phyloP scores from a whole-genome alignment of 2,888 invertebrate species.

The Lochmaea capreae region DNA sequence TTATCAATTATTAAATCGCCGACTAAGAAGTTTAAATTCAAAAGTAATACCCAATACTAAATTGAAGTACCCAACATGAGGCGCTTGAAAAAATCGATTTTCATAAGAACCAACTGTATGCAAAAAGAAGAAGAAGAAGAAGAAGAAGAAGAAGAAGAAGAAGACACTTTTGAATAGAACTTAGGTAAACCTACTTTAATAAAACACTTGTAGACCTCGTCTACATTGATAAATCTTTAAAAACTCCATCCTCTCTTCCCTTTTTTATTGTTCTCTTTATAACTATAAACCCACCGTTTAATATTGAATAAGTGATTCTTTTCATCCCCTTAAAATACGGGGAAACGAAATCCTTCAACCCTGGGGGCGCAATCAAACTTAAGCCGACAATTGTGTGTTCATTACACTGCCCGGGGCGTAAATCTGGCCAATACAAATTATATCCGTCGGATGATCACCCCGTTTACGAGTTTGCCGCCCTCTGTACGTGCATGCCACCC shows the following conservation, averaged over 20 bases:
- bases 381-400: conserved; percentile 68
- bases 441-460: conserved; percentile 61
- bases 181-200: neutral
- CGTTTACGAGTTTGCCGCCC: conserved; percentile 46
- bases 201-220: neutral
- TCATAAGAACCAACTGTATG: too few relatives aligned
- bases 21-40: too few relatives aligned
- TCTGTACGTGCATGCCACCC: conserved; percentile 38
- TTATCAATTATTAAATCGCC: too few relatives aligned
- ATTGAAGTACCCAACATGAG: too few relatives aligned
- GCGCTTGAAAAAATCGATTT: too few relatives aligned
- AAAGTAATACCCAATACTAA: too few relatives aligned
- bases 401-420: conserved; percentile 66
- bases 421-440: conserved; percentile 68
- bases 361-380: conserved; percentile 65
- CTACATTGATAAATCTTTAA: neutral
- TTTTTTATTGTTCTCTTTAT: conserved; percentile 22
- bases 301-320: conserved; percentile 63
- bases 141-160: too few relatives aligned
- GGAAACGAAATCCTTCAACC: conserved; percentile 49
- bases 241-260: neutral
- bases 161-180: too few relatives aligned
- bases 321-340: conserved; percentile 52
- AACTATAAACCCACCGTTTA: conserved; percentile 55
- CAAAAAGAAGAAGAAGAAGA: too few relatives aligned